Evolutionary conservation across 2,797 vertebrate genomes (phyloP).

Genomic region (Ptychobarbus kaznakovi): DNA sequence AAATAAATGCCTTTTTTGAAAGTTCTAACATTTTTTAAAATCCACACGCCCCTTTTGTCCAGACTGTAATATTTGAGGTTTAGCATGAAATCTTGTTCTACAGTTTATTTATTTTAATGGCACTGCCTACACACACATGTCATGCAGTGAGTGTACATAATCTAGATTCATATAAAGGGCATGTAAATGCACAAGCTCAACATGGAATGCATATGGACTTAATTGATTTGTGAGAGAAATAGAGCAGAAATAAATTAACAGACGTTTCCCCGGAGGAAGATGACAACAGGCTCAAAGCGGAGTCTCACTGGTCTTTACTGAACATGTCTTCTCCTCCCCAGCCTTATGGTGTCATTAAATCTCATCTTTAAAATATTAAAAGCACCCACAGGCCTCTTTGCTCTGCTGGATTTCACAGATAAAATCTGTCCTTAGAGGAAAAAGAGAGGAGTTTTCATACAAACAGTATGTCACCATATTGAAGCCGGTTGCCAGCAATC

Average conservation of each 20-base stretch:
- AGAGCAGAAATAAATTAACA: conserved; percentile 55
- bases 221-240: conserved; percentile 59
- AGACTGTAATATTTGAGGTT: conserved; percentile 9
- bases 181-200: conserved; percentile 41
- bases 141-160: conserved; percentile 1
- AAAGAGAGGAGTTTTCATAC: conserved; percentile 13
- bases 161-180: conserved; percentile 44
- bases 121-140: conserved; percentile 27
- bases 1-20: background rate
- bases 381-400: conserved; percentile 25
- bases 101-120: conserved; percentile 7
- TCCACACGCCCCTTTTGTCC: background rate
- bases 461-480: conserved; percentile 41
- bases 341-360: conserved; percentile 50
- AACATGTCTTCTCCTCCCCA: conserved; percentile 12
- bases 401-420: conserved; percentile 39
- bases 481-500: conserved; percentile 8
- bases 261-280: conserved; percentile 47
- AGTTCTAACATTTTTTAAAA: background rate
- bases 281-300: conserved; percentile 12
- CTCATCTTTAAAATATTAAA: conserved; percentile 46
- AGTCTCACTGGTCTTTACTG: conserved; percentile 35
- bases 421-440: conserved; percentile 36
- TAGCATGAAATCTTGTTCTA: conserved; percentile 28
- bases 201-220: conserved; percentile 50